These are phyloP conservation scores for Crocodylus rhombifer DNA, from an alignment of 2,797 vertebrate genomes.

Conservation along the genomic window DNA sequence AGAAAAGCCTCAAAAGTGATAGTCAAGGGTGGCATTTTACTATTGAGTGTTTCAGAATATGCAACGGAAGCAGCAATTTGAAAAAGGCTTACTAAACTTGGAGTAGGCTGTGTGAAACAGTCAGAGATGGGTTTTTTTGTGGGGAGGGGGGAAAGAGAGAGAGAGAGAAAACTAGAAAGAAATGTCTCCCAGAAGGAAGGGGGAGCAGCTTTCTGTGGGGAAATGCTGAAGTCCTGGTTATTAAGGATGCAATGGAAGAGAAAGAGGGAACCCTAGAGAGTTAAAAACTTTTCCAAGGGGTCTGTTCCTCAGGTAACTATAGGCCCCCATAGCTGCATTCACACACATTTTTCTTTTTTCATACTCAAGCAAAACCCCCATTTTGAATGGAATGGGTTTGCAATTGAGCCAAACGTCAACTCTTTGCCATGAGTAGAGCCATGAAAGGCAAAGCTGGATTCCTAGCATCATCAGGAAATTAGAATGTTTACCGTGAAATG, in stretches of 20 bases:
- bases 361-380: background rate
- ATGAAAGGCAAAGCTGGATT: background rate
- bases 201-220: background rate
- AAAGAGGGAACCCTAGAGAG: background rate
- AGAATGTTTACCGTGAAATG: background rate
- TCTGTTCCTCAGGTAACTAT: conserved; percentile 19
- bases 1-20: background rate
- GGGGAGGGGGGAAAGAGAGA: background rate
- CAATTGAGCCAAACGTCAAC: background rate
- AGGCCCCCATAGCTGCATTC: conserved; percentile 10
- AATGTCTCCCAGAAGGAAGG: conserved; percentile 7
- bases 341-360: conserved; percentile 27
- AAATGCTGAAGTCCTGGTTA: conserved; percentile 19
- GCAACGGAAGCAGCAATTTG: background rate
- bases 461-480: background rate
- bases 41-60: background rate
- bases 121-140: background rate
- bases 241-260: background rate
- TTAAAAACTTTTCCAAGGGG: background rate
- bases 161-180: background rate
- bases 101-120: background rate
- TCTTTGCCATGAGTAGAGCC: background rate
- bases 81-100: background rate
- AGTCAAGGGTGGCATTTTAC: rapidly evolving
- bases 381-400: background rate